Conservation (phyloP, 1,140 invertebrate genomes). For the Neotoxoptera formosana region DNA sequence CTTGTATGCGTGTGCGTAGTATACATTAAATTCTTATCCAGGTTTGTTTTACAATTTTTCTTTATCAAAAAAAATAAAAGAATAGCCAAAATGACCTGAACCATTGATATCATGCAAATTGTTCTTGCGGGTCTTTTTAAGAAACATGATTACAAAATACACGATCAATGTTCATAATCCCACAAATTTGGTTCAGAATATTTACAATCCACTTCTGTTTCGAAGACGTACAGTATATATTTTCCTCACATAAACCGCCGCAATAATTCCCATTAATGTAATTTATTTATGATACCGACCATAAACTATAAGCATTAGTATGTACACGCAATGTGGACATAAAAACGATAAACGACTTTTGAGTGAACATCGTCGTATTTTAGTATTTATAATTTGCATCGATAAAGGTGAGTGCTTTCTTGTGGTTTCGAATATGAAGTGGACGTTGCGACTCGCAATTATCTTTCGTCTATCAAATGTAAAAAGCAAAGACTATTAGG, state of each 20-base stretch:
- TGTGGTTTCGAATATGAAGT: neutral
- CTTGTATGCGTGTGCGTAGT: neutral
- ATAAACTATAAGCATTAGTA: neutral
- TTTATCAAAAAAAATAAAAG: neutral
- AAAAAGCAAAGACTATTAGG: neutral
- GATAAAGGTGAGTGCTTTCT: neutral
- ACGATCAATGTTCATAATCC: neutral
- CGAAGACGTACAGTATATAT: neutral
- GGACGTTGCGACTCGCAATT: neutral
- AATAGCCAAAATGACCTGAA: neutral
- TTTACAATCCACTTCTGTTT: neutral
- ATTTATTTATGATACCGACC: neutral
- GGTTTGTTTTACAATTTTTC: neutral
- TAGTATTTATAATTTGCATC: neutral
- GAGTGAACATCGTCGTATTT: neutral
- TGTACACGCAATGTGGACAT: neutral
- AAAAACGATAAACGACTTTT: conserved; percentile 2
- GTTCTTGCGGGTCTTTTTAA: neutral
- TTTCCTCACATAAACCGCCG: neutral
- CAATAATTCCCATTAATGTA: neutral
- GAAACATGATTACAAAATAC: neutral
- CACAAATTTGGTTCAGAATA: neutral
- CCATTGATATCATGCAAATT: neutral
- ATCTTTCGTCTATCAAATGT: neutral
- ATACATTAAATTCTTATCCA: neutral